phyloP scores from a whole-genome alignment of 2,797 vertebrate species.

The Gorsachius magnificus region DNA sequence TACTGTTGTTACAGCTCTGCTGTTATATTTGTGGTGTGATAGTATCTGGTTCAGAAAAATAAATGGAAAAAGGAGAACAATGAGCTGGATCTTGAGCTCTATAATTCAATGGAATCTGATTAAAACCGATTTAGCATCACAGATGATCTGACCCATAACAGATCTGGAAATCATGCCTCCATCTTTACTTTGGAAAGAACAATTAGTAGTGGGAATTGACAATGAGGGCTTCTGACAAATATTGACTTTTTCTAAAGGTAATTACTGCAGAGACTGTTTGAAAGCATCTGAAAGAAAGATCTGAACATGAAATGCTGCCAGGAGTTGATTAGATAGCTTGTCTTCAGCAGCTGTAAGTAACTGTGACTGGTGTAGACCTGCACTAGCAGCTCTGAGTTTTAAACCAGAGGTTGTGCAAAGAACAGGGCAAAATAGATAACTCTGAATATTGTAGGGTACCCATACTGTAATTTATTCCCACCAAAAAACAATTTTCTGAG shows the following conservation, averaged over 20 bases:
- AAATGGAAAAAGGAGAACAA: neutral
- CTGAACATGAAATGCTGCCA: neutral
- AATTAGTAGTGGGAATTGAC: neutral
- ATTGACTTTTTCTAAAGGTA: neutral
- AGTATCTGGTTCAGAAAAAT: neutral
- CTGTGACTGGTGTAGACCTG: neutral
- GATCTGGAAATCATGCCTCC: neutral
- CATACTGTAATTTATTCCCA: neutral
- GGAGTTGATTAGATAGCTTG: neutral
- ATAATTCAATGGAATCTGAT: neutral
- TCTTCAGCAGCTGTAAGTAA: neutral
- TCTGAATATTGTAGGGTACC: neutral
- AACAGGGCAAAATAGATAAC: neutral
- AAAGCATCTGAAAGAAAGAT: neutral
- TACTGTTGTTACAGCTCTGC: neutral
- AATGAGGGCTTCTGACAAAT: neutral
- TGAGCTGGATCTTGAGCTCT: neutral
- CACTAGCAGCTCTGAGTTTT: neutral
- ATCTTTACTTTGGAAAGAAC: neutral
- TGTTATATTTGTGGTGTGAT: neutral
- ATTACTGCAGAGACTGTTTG: neutral
- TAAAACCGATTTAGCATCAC: neutral
- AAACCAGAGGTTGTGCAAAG: rapidly evolving
- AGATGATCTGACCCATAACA: neutral
- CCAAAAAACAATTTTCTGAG: neutral